Conservation (phyloP, 2,113 vertebrate genomes). For the Hystrix cristata region DNA sequence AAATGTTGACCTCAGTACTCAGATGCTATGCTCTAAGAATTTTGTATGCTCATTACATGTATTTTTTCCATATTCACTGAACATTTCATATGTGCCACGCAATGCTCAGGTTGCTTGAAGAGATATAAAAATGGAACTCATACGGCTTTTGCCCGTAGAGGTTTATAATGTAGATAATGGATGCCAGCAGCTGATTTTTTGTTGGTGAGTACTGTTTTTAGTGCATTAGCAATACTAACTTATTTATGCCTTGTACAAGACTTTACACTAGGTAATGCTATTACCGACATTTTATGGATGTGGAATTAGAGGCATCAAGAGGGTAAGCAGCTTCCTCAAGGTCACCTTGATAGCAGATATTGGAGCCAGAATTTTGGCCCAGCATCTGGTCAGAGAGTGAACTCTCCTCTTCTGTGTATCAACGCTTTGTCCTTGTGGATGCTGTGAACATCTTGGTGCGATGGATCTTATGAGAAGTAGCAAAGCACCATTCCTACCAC, state of each 20-base stretch:
- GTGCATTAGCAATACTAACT: accelerated
- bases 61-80: neutral
- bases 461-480: neutral
- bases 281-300: neutral
- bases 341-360: accelerated
- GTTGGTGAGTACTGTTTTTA: neutral
- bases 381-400: too few species aligned
- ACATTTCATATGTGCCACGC: accelerated
- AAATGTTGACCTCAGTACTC: neutral
- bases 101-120: accelerated
- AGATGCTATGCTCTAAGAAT: accelerated
- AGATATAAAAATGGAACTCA: accelerated
- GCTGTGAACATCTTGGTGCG: accelerated
- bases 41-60: too few species aligned
- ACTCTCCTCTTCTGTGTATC: accelerated
- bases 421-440: accelerated
- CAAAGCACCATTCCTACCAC: accelerated
- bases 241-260: neutral
- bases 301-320: neutral
- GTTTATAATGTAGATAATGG: accelerated
- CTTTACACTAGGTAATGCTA: neutral
- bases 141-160: neutral
- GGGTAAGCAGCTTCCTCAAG: neutral
- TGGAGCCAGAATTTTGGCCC: accelerated
- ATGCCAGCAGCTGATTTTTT: neutral